A percentile compares a stretch with the other conserved stretches of the same genome.
Conservation (phyloP, 2,113 vertebrate species). For the Nyctibius bracteatus region DNA sequence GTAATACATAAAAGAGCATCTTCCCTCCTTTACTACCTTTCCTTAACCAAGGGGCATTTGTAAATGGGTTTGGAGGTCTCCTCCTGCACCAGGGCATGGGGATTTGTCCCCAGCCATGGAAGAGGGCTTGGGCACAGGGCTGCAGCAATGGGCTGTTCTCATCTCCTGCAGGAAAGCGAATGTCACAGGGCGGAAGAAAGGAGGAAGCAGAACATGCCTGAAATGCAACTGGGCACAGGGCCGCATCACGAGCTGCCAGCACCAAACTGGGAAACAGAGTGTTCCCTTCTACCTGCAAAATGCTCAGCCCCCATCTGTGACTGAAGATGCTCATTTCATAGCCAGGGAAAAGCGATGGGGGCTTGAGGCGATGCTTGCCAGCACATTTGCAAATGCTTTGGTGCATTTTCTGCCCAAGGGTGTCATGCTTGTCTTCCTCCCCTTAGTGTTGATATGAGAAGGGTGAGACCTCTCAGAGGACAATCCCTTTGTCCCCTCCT, state of each 20-base stretch:
- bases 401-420: neutral
- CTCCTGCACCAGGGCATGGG: neutral
- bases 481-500: neutral
- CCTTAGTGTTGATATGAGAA: neutral
- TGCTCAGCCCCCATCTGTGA: neutral
- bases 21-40: neutral
- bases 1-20: neutral
- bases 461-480: neutral
- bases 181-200: neutral
- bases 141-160: neutral
- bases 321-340: neutral
- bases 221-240: neutral
- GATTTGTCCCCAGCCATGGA: neutral
- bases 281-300: neutral
- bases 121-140: neutral
- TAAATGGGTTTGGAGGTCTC: neutral
- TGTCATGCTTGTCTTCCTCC: neutral
- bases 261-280: neutral
- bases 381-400: neutral
- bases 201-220: neutral
- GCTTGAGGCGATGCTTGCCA: neutral
- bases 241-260: rapidly evolving
- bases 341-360: neutral
- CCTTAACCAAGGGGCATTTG: neutral
- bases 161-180: neutral